Conservation (phyloP, 2,113 vertebrate species). For the Salvator merianae region DNA sequence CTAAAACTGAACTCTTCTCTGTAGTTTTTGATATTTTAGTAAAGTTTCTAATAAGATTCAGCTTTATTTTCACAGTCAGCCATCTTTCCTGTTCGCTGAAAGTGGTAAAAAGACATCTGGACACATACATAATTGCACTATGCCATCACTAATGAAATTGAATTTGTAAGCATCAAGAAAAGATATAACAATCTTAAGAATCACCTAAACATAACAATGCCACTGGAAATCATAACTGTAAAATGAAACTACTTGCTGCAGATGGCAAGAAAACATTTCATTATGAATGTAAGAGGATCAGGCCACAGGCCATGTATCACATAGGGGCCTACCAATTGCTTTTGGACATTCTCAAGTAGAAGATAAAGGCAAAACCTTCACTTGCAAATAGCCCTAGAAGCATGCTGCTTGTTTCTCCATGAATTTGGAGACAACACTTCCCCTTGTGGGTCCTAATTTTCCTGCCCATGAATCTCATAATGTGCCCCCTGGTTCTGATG, state of each 20-base stretch:
- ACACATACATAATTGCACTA: not conserved
- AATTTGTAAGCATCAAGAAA: not conserved
- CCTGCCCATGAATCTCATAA: too few species aligned
- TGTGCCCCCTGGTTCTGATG: too few species aligned
- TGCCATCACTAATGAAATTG: not conserved
- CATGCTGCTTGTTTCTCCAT: too few species aligned
- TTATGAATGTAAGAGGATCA: too few species aligned
- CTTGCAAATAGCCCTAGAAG: too few species aligned
- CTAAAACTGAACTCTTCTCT: not conserved
- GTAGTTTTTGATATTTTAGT: not conserved
- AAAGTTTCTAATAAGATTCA: not conserved
- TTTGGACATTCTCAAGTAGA: too few species aligned
- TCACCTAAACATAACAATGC: not conserved
- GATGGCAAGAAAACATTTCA: not conserved
- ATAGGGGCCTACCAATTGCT: too few species aligned
- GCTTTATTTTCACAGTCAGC: not conserved
- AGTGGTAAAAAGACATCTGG: not conserved
- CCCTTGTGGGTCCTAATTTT: too few species aligned
- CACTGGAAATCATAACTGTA: not conserved
- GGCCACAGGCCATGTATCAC: too few species aligned
- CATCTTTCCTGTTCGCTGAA: not conserved
- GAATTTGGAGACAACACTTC: too few species aligned
- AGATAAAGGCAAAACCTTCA: too few species aligned
- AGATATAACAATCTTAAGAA: not conserved
- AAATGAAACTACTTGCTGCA: not conserved